Evolutionary conservation across 2,888 invertebrate species (phyloP).

Genomic region (Ectemnius cavifrons): DNA sequence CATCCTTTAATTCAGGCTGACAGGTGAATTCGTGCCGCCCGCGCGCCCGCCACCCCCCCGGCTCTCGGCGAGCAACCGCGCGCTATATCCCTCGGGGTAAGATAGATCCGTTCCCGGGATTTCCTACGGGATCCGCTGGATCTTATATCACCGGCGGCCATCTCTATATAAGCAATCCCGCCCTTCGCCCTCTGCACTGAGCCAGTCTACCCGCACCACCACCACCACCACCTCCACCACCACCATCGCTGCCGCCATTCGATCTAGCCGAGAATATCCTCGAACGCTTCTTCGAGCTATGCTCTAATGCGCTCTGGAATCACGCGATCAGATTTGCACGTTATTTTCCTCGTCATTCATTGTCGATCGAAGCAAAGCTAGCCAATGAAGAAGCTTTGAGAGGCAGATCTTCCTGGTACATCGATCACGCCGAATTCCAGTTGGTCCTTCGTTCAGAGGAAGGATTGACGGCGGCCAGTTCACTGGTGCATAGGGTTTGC

Average conservation of each 20-base stretch:
- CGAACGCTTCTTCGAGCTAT: conserved; percentile 38
- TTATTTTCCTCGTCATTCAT: conserved; percentile 19
- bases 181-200: conserved; percentile 54
- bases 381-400: background rate
- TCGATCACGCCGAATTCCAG: conserved; percentile 12
- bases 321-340: conserved; percentile 38
- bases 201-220: conserved; percentile 53
- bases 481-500: too few relatives aligned
- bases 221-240: background rate
- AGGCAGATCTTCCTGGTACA: background rate
- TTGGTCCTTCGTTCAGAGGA: background rate
- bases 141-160: conserved; percentile 77
- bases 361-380: background rate
- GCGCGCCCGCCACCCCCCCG: conserved; percentile 55
- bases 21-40: conserved; percentile 77
- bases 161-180: conserved; percentile 75
- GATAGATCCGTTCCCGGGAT: conserved; percentile 78
- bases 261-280: conserved; percentile 58
- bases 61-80: conserved; percentile 55
- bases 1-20: conserved; percentile 82
- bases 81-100: conserved; percentile 77
- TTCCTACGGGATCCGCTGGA: conserved; percentile 77
- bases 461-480: too few relatives aligned
- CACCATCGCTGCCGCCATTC: conserved; percentile 40
- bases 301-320: conserved; percentile 44